These are phyloP conservation scores for Apantesis nais DNA, from an alignment of 2,888 invertebrate species.

Conservation along the genomic window DNA sequence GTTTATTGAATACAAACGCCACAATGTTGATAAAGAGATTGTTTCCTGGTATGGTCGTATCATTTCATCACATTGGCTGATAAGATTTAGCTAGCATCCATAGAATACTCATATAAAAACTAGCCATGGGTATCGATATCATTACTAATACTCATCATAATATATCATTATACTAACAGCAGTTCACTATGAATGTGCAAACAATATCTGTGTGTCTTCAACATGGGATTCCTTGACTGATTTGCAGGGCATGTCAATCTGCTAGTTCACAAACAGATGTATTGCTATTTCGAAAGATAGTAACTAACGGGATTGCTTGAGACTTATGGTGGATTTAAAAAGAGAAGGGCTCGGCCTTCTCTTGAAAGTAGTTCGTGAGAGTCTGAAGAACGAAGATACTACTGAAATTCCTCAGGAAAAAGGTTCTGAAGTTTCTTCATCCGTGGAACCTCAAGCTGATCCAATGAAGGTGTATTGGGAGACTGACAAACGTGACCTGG, in stretches of 20 bases:
- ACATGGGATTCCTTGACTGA: conserved; percentile 83
- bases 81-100: conserved; percentile 64
- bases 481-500: conserved; percentile 67
- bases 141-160: conserved; percentile 66
- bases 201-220: conserved; percentile 84
- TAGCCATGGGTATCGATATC: conserved; percentile 60
- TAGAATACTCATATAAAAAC: conserved; percentile 53
- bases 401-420: conserved; percentile 59
- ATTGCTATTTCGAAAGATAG: conserved; percentile 73
- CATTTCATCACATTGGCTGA: conserved; percentile 65
- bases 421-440: conserved; percentile 43
- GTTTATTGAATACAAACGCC: conserved; percentile 45
- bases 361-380: conserved; percentile 66
- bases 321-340: conserved; percentile 80
- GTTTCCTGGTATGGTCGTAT: conserved; percentile 68
- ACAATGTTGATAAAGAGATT: conserved; percentile 59
- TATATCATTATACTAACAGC: conserved; percentile 65
- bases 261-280: conserved; percentile 74
- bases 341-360: conserved; percentile 80
- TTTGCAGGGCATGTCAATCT: conserved; percentile 83
- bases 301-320: conserved; percentile 64
- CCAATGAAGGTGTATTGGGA: conserved; percentile 83
- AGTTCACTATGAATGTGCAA: conserved; percentile 69
- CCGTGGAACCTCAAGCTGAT: conserved; percentile 57
- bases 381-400: conserved; percentile 60